phyloP scores from a whole-genome alignment of 2,888 invertebrate genomes.

The Idaea aversata region DNA sequence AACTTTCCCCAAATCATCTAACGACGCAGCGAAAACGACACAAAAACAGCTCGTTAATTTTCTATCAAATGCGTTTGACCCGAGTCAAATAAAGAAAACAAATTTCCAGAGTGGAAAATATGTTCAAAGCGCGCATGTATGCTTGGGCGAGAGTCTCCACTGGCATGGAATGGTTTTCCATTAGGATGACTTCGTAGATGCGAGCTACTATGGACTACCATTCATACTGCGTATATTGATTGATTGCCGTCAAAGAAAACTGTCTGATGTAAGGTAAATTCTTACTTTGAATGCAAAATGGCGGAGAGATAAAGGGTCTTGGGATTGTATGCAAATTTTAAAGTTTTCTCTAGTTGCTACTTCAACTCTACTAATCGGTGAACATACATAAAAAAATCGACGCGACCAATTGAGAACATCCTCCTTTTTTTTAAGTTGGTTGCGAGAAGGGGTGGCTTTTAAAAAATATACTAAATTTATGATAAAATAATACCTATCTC shows the following conservation, averaged over 20 bases:
- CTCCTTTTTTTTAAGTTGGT: too few relatives aligned
- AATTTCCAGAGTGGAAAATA: constrained; percentile 60
- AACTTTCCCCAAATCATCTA: background rate
- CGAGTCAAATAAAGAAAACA: constrained; percentile 54
- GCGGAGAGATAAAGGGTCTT: too few relatives aligned
- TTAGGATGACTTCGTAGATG: constrained; percentile 40
- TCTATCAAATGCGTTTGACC: constrained; percentile 24
- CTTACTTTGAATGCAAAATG: background rate
- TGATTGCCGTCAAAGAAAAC: constrained; percentile 14
- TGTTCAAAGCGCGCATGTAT: constrained; percentile 57
- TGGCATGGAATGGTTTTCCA: constrained; percentile 63
- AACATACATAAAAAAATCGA: constrained; percentile 4
- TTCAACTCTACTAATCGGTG: too few relatives aligned
- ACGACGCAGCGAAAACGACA: background rate
- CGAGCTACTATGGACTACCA: constrained; percentile 43
- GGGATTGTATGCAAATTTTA: too few relatives aligned
- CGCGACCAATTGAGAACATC: too few relatives aligned
- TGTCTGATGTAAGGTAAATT: constrained; percentile 3
- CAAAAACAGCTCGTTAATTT: constrained; percentile 7
- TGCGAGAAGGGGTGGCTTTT: too few relatives aligned
- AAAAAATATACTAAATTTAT: too few relatives aligned
- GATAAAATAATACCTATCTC: too few relatives aligned
- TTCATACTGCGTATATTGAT: constrained; percentile 37
- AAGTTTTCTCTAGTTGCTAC: too few relatives aligned
- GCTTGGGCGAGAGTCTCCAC: constrained; percentile 55